Evolutionary conservation across 2,797 vertebrate genomes (phyloP), one percentile per base, ranked within the genome.

Genomic region (Gambelia wislizenii): DNA sequence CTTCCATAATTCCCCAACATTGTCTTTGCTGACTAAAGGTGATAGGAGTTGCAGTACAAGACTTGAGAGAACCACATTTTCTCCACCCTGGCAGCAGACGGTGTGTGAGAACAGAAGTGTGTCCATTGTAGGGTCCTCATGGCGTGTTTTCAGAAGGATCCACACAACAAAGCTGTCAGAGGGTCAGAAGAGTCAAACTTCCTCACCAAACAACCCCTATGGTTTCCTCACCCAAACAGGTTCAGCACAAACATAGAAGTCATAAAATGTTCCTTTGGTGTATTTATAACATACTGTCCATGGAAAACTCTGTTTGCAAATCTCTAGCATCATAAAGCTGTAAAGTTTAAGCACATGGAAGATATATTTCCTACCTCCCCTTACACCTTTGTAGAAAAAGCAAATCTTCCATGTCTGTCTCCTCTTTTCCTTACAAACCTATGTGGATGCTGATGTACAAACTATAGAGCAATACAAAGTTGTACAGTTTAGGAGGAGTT

Each of bases 261-360:
- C 36, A 42, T 93, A 92, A 94, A 94, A 89, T 90, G 77, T 84
- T 83, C 47, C 76, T 92, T 82, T 80, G 87, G 87, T 90, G 75
- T 91, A 87, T 4, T 33, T 81, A 85, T 47, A 80, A 56, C 52
- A 39, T 8, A 59, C 44, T 86, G 89, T 87, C 83, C 70, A 85
- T 89, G 92, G 72, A 78, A 88, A 87, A 64, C 84, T 91, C 72
- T 92, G 87, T 89, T 89, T 89, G 85, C 87, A 92, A 92, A 84
- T 20, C 92, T 93, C 91, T 92, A 94, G 87, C 92, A 94, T 94
- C 91, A 92, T 91, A 92, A 95, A 87, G 90, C 90, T 92, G 89
- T 95, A 93, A 83, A 93, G 76, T 92, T 93, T 86, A 93, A 91
- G 79, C 36, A 87, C 83, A 76, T 75, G 83, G 78, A 81, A 20